phyloP scores from a whole-genome alignment of 2,113 vertebrate genomes.

The Crocuta crocuta region DNA sequence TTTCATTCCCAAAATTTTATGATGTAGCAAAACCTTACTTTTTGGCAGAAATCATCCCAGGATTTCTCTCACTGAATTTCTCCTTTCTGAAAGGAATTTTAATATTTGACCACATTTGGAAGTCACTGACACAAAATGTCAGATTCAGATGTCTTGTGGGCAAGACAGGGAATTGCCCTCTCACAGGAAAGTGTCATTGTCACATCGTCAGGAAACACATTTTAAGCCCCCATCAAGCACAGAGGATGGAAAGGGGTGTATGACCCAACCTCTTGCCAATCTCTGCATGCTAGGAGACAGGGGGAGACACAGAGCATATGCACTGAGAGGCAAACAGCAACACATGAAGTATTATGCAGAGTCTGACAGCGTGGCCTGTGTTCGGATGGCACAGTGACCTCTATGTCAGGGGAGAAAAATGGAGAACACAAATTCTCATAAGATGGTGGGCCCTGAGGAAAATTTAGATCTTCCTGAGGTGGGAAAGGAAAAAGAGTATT shows the following conservation, averaged over 20 bases:
- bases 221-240: background rate
- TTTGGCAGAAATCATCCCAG: conserved; percentile 43
- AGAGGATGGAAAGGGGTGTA: background rate
- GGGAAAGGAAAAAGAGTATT: background rate
- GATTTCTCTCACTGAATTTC: conserved; percentile 15
- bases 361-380: background rate
- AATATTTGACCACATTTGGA: background rate
- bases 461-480: background rate
- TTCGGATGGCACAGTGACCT: background rate
- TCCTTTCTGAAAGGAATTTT: conserved; percentile 50
- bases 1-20: conserved; percentile 42
- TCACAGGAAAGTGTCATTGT: background rate
- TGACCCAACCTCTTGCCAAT: background rate
- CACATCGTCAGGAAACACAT: background rate
- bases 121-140: conserved; percentile 22
- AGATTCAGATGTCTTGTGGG: background rate
- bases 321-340: background rate
- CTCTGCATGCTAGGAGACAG: background rate
- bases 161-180: background rate
- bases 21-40: conserved; percentile 55
- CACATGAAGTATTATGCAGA: background rate
- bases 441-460: background rate
- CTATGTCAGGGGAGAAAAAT: background rate
- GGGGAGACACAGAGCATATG: background rate
- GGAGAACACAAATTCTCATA: background rate